These are phyloP conservation scores for Eupithecia inturbata DNA, from an alignment of 2,888 invertebrate genomes.

Conservation along the genomic window DNA sequence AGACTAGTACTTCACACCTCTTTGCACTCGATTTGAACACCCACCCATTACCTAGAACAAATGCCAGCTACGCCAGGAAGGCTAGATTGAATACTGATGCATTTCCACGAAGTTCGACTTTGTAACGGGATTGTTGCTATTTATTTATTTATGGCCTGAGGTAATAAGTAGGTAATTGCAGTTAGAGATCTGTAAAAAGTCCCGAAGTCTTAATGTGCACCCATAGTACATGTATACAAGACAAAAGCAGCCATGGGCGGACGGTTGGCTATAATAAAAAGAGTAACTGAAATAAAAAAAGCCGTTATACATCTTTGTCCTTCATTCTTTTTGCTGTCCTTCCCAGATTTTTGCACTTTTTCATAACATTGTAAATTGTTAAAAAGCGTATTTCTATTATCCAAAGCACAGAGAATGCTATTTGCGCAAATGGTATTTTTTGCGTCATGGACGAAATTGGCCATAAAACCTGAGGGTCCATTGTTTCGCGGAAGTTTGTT, in stretches of 20 bases:
- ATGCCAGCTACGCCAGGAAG: slow-evolving; percentile 34
- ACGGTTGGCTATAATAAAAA: slow-evolving; percentile 31
- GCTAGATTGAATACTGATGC: slow-evolving; percentile 34
- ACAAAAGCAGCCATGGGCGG: slow-evolving; percentile 28
- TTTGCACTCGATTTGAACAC: slow-evolving; percentile 64
- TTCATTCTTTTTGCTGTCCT: slow-evolving; percentile 47
- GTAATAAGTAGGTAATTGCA: slow-evolving; percentile 16
- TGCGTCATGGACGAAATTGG: slow-evolving; percentile 58
- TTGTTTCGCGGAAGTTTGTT: slow-evolving; percentile 57
- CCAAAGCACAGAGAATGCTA: slow-evolving; percentile 61
- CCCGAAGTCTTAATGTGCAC: slow-evolving; percentile 21
- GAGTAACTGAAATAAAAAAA: slow-evolving; percentile 38
- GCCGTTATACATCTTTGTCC: slow-evolving; percentile 41
- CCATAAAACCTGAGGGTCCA: slow-evolving; percentile 59
- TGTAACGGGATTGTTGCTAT: slow-evolving; percentile 28
- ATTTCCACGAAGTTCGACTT: slow-evolving; percentile 34
- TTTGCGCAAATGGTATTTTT: slow-evolving; percentile 76
- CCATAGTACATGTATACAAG: slow-evolving; percentile 31
- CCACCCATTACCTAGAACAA: slow-evolving; percentile 47
- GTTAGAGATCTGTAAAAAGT: slow-evolving; percentile 17
- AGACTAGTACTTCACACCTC: slow-evolving; percentile 78
- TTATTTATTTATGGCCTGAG: slow-evolving; percentile 25
- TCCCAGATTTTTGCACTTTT: slow-evolving; percentile 64
- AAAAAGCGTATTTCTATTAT: slow-evolving; percentile 56
- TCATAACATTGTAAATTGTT: slow-evolving; percentile 50